phyloP scores from a whole-genome alignment of 2,797 vertebrate species.

The Denticeps clupeoides region DNA sequence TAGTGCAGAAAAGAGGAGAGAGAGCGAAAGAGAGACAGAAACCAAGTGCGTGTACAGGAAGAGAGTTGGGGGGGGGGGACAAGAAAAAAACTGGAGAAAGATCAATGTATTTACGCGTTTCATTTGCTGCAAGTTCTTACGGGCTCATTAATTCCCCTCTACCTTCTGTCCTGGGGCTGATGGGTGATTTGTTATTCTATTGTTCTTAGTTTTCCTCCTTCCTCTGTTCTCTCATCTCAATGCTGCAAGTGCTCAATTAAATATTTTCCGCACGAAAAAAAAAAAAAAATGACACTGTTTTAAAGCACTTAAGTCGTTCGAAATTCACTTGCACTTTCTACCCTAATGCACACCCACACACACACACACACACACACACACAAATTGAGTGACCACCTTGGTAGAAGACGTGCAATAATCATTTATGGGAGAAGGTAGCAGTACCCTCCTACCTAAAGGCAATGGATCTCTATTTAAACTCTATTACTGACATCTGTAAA shows the following conservation, averaged over 20 bases:
- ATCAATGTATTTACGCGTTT: constrained; percentile 99
- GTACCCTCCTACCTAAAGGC: constrained; percentile 42
- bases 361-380: no score
- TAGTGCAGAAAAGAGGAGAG: constrained; percentile 19
- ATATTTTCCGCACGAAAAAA: constrained; percentile 27
- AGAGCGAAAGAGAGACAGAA: background rate
- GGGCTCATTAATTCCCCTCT: constrained; percentile 98
- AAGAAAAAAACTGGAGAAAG: constrained; percentile 62
- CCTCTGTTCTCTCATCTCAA: constrained; percentile 36
- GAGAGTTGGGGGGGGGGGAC: constrained; percentile 49
- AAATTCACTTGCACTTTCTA: background rate
- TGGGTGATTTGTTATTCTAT: constrained; percentile 83
- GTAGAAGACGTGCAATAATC: constrained; percentile 4
- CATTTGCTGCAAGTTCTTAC: constrained; percentile 96
- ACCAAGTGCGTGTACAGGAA: constrained; percentile 24
- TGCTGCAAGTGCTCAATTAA: constrained; percentile 70
- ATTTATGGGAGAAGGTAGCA: background rate
- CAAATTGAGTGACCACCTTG: constrained; percentile 17
- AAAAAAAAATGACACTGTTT: constrained; percentile 18
- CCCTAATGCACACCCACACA: no score
- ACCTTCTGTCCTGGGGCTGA: constrained; percentile 96
- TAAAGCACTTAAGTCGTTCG: constrained; percentile 1
- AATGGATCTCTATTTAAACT: constrained; percentile 62
- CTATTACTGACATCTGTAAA: constrained; percentile 64
- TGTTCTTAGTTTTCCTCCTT: constrained; percentile 40